These are phyloP conservation scores for Heliconius hewitsoni DNA, from an alignment of 1,140 invertebrate genomes.

Conservation along the genomic window DNA sequence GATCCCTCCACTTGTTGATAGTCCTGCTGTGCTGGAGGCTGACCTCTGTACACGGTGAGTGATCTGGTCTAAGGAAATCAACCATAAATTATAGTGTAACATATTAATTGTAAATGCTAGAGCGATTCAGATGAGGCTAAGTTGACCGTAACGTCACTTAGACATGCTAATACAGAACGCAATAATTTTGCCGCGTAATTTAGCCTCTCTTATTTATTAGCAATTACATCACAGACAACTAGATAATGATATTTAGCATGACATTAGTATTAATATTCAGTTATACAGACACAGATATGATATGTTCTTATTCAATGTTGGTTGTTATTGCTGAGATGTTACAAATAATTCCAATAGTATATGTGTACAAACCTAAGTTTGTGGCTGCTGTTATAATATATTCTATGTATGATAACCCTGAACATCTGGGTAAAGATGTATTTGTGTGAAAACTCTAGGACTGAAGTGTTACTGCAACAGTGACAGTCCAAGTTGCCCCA, in stretches of 20 bases:
- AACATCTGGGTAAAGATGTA: neutral
- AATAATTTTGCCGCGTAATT: slow-evolving; percentile 5
- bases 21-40: slow-evolving; percentile 52
- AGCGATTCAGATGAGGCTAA: neutral
- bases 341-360: neutral
- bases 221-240: slow-evolving; percentile 2
- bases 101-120: neutral
- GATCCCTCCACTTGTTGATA: slow-evolving; percentile 58
- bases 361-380: neutral
- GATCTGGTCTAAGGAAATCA: neutral
- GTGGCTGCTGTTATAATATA: neutral
- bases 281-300: neutral
- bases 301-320: neutral
- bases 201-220: neutral
- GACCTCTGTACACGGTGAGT: slow-evolving; percentile 59
- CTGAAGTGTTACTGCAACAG: slow-evolving; percentile 75
- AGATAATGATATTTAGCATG: neutral
- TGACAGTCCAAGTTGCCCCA: slow-evolving; percentile 78
- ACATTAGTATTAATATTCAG: neutral
- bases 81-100: neutral
- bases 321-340: neutral
- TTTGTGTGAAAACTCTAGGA: slow-evolving; percentile 48
- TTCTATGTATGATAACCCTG: slow-evolving; percentile 18
- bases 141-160: neutral
- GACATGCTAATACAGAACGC: neutral